phyloP scores from a whole-genome alignment of 2,888 invertebrate genomes.

The Oasisia sp. region DNA sequence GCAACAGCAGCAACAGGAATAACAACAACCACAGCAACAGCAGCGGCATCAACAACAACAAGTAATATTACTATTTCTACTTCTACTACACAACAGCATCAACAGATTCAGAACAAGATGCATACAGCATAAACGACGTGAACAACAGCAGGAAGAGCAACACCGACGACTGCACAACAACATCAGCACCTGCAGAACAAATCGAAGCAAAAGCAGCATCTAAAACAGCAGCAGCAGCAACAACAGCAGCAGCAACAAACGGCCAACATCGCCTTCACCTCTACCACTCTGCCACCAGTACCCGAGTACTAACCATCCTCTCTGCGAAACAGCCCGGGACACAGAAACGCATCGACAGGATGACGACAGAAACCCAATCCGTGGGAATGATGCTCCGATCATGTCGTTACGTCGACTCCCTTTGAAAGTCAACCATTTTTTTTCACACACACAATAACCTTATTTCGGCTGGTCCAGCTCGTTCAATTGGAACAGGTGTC shows the following conservation, averaged over 20 bases:
- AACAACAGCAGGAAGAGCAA: not conserved
- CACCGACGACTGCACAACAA: not conserved
- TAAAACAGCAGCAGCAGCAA: not conserved
- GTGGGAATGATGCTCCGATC: not conserved
- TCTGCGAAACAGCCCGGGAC: not conserved
- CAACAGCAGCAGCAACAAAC: too few species aligned
- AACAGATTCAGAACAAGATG: too few species aligned
- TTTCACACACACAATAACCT: not conserved
- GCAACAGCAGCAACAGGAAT: too few species aligned
- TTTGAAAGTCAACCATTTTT: not conserved
- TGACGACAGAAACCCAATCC: not conserved
- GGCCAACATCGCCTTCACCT: too few species aligned
- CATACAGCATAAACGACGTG: too few species aligned
- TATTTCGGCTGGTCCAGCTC: not conserved
- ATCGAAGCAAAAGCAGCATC: not conserved
- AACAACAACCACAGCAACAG: too few species aligned
- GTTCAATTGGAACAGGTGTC: not conserved
- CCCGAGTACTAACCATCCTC: not conserved
- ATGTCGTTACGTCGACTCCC: not conserved
- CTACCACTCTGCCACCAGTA: not conserved
- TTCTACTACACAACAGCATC: too few species aligned
- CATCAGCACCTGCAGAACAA: too few species aligned
- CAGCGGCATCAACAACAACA: too few species aligned
- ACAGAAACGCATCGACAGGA: not conserved
- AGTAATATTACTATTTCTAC: too few species aligned